phyloP scores from a whole-genome alignment of 2,797 vertebrate genomes.

The Coracias cyanogaster region DNA sequence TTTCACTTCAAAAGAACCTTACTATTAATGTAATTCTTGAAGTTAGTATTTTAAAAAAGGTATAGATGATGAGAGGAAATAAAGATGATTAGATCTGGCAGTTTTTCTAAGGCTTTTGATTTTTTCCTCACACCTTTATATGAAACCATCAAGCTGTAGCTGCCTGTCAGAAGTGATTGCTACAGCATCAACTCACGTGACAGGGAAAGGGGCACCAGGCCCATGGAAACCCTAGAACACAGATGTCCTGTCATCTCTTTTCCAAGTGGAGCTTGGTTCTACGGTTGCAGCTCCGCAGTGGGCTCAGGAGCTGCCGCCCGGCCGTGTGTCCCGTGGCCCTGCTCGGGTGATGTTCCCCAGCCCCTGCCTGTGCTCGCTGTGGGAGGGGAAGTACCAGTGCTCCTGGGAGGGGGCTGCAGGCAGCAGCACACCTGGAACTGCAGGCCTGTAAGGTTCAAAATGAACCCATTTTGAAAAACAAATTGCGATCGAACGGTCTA shows the following conservation, averaged over 20 bases:
- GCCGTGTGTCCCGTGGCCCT: fast-evolving
- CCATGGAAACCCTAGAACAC: background rate
- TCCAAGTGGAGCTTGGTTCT: background rate
- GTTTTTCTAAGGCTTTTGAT: background rate
- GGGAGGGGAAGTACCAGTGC: too few species aligned
- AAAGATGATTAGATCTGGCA: background rate
- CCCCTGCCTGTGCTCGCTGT: background rate
- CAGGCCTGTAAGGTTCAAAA: background rate
- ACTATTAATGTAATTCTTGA: background rate
- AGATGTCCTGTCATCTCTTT: fast-evolving
- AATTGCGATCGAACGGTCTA: background rate
- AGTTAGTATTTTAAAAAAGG: background rate
- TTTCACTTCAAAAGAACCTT: background rate
- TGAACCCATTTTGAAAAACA: background rate
- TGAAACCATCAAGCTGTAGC: background rate
- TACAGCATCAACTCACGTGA: background rate
- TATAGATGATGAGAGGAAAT: background rate
- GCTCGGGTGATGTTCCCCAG: too few species aligned
- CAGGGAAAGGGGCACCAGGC: background rate
- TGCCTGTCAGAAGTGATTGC: background rate
- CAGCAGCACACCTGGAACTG: fast-evolving
- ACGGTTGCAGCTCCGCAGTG: background rate
- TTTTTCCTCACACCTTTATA: background rate
- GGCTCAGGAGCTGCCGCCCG: background rate
- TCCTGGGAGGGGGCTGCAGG: background rate